Evolutionary conservation across 1,140 invertebrate genomes (phyloP), one percentile per base, ranked within the genome.

Genomic region (Magallana ariakensis): DNA sequence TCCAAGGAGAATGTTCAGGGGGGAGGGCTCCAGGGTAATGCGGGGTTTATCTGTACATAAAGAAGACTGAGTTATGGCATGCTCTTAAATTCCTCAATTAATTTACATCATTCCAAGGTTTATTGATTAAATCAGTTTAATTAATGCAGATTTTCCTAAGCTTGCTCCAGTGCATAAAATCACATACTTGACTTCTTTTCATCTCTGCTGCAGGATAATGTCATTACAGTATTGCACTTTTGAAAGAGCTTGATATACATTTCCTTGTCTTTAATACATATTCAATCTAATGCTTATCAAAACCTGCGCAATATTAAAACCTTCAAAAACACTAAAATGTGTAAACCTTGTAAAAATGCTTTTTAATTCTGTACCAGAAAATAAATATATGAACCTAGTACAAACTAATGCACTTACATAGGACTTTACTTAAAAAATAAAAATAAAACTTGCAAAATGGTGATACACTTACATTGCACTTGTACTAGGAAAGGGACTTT

Each of bases 401-500:
- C 33, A 46, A 46, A 46, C 2, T 5, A 5, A 46, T 46, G 33
- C 33, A 46, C 33, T 46, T 46, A 46, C 3, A 46, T 46, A 4
- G 33, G 3, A 46, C 33, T 46, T 46, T 46, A 46, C 33, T 22
- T 57, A 19, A 55, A 6, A n/a, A 26, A 11, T 6, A 1, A 16
- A 3, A 55, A 11, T 46, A 56, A 26, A 82, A 11, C 53, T 7
- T 54, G 53, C 19, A 26, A 10, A 54, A 26, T 19, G 15, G 11
- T 0, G 19, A 19, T 33, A 46, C 33, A 90, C 91, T 89, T 88
- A 91, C 91, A 91, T 80, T 86, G 87, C 57, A 91, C 91, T 56
- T 66, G 81, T 15, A 91, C 46, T 11, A 87, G 70, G 46, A 58
- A 82, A 75, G 82, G 87, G 7, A 82, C 57, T n/a, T 85, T 87